Evolutionary conservation across 2,113 vertebrate species (phyloP), one percentile per base, ranked within the genome.

Genomic region (Pseudorasbora parva): DNA sequence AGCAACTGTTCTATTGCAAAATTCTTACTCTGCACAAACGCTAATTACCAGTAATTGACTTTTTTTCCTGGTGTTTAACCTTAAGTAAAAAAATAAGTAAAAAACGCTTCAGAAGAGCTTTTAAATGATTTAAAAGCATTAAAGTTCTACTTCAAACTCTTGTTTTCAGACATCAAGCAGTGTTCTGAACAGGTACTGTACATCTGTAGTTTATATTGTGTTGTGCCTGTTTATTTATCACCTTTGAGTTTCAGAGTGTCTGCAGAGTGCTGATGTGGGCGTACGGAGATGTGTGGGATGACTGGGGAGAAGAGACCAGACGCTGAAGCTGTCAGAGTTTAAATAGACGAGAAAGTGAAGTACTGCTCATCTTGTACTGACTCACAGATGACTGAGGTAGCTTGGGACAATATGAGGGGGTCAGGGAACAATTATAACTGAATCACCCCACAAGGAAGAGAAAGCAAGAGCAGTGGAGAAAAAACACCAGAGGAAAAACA

Each of bases 11-110:
- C 56, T 43, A 15, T 25, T 64, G 78, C 45, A 81, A 81, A 81
- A 71, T 19, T 1, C 62, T 69, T 68, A 81, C 45, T 81, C 62
- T 5, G 78, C 78, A 69, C 60, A 81, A 69, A 81, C 23, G 78
- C 45, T 68, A 81, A 81, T 81, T 66, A 81, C 41, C 27, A 66
- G 30, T 81, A 81, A 81, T 69, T 69, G 45, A 51, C 47, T 69
- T 81, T 69, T n/a, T 76, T 23, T 2, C 41, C 78, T 30, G 37
- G 10, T 54, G 27, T 69, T 68, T n/a, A 69, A 49, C 78, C 45
- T 81, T n/a, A 30, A 68, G 19, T 68, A 27, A 19, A 30, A 12
- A 37, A 37, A 37, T 5, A 76, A 30, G 43, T n/a, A n/a, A 73
- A 73, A 19, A 45, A 37, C 0, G 15, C 62, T 66, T 71, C 27